A percentile compares a stretch with the other conserved stretches of the same genome.
These are phyloP conservation scores for Clarias batrachus DNA, from an alignment of 2,113 vertebrate genomes.

Conservation along the genomic window DNA sequence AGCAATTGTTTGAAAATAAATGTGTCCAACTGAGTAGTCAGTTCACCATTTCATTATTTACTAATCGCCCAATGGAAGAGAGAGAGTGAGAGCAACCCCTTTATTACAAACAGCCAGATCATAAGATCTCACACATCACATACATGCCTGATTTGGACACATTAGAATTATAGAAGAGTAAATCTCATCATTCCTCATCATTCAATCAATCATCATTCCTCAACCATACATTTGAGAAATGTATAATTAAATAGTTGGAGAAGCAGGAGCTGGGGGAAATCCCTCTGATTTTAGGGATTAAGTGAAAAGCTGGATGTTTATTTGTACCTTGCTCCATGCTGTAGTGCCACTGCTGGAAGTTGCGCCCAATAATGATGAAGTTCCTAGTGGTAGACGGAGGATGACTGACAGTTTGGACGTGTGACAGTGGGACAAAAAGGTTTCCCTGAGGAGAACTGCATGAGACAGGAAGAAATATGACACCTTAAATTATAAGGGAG, in stretches of 20 bases:
- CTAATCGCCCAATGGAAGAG: background rate
- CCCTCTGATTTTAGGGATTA: background rate
- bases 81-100: background rate
- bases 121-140: background rate
- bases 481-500: background rate
- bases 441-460: constrained; percentile 69
- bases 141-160: background rate
- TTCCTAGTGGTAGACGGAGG: constrained; percentile 74
- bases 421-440: constrained; percentile 73
- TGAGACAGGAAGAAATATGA: constrained; percentile 15
- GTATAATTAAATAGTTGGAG: background rate
- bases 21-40: background rate
- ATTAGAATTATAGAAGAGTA: background rate
- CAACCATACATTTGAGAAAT: background rate
- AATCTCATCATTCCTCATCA: background rate
- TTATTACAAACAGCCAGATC: background rate
- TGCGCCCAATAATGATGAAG: constrained; percentile 91
- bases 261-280: background rate
- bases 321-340: constrained; percentile 87
- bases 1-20: background rate
- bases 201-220: background rate
- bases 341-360: constrained; percentile 91
- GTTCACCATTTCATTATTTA: constrained; percentile 12
- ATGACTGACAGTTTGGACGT: constrained; percentile 69
- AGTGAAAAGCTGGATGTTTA: background rate